Conservation (phyloP, 2,797 vertebrate genomes). For the Telmatherina bonti region DNA sequence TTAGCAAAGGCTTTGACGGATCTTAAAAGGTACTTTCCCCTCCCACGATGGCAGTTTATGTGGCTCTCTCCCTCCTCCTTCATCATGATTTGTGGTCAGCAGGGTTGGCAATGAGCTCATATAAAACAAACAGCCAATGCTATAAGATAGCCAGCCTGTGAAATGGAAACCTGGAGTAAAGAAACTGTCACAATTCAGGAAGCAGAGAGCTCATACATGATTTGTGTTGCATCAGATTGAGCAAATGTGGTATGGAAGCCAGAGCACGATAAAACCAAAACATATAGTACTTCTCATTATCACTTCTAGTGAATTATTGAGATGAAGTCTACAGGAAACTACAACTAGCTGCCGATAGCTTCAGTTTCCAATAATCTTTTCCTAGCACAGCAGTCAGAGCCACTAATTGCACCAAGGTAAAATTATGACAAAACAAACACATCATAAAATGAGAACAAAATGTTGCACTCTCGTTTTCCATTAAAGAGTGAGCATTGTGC, state of each 20-base stretch:
- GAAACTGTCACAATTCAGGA: conserved; percentile 55
- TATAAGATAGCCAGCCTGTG: conserved; percentile 58
- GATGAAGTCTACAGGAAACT: conserved; percentile 2
- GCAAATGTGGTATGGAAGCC: conserved; percentile 50
- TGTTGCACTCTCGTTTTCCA: conserved; percentile 33
- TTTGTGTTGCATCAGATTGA: conserved; percentile 55
- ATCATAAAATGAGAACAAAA: conserved; percentile 44
- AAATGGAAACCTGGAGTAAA: conserved; percentile 58
- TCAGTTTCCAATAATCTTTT: conserved; percentile 2
- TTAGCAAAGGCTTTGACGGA: conserved; percentile 83
- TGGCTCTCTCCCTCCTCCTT: conserved; percentile 61
- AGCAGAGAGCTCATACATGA: conserved; percentile 50
- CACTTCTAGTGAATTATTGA: conserved; percentile 24
- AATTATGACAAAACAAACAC: conserved; percentile 27
- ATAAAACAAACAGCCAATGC: conserved; percentile 77
- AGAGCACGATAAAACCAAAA: conserved; percentile 27
- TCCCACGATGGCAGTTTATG: conserved; percentile 73
- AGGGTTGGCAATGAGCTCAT: conserved; percentile 72
- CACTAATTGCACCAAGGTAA: conserved; percentile 36
- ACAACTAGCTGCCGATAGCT: conserved; percentile 22
- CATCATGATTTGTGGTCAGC: conserved; percentile 81
- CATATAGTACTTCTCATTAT: conserved; percentile 12
- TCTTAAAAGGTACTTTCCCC: conserved; percentile 85
- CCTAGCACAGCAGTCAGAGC: conserved; percentile 15
- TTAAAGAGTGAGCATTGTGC: conserved; percentile 55